Conservation (phyloP, 2,888 invertebrate genomes). For the Sarcophaga carnaria region DNA sequence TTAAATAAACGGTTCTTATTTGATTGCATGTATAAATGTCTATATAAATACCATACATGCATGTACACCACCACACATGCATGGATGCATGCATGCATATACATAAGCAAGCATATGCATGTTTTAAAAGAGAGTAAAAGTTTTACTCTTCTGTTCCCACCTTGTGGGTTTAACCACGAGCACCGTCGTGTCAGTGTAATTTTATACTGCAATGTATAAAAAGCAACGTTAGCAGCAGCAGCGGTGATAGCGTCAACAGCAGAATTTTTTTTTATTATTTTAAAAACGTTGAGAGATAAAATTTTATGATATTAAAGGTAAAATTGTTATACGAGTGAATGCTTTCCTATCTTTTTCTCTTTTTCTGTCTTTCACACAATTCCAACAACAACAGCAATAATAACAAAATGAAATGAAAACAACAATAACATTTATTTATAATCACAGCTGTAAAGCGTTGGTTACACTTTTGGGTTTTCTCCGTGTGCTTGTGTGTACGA, state of each 20-base stretch:
- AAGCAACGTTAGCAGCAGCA: too few relatives aligned
- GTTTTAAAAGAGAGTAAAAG: not conserved
- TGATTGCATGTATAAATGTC: conserved; percentile 25
- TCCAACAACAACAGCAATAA: not conserved
- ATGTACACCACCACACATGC: not conserved
- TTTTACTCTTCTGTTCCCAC: too few relatives aligned
- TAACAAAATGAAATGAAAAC: not conserved
- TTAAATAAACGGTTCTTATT: conserved; percentile 51
- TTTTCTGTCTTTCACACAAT: not conserved
- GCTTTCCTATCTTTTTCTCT: not conserved
- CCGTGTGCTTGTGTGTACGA: not conserved
- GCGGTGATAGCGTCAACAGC: not conserved
- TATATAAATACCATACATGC: not conserved
- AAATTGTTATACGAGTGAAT: conserved; percentile 59
- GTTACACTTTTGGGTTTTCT: not conserved
- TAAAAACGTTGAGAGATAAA: conserved; percentile 43
- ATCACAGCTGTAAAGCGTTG: not conserved
- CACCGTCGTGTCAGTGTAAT: conserved; percentile 40
- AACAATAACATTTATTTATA: not conserved
- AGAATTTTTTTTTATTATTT: conserved; percentile 40
- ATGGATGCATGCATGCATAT: not conserved
- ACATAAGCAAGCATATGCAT: not conserved
- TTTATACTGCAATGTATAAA: conserved; percentile 60
- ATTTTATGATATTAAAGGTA: conserved; percentile 67
- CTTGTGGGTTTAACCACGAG: conserved; percentile 39